phyloP scores from a whole-genome alignment of 2,113 vertebrate species.

The Tiliqua scincoides region DNA sequence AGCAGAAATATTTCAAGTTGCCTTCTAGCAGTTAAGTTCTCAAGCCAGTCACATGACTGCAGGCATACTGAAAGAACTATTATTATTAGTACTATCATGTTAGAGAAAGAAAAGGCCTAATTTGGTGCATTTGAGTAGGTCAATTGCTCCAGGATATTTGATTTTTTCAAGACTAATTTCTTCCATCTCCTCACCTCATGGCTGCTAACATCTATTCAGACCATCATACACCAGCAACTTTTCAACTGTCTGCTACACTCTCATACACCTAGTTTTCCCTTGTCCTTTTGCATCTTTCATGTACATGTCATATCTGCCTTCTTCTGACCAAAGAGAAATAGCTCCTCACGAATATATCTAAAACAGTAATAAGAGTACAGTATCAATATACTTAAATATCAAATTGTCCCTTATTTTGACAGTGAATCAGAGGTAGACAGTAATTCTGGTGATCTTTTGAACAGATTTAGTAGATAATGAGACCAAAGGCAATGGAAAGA shows the following conservation, averaged over 20 bases:
- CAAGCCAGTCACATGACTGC: not conserved
- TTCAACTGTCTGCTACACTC: not conserved
- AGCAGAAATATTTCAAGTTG: not conserved
- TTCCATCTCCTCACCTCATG: not conserved
- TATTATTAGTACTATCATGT: no score
- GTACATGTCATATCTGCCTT: not conserved
- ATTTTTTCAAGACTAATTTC: not conserved
- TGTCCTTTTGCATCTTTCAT: not conserved
- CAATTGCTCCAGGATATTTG: not conserved
- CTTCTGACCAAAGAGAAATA: not conserved
- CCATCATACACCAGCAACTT: not conserved
- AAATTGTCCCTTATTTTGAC: not conserved
- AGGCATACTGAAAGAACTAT: not conserved
- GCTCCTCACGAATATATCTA: not conserved
- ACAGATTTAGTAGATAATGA: not conserved
- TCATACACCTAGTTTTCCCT: not conserved
- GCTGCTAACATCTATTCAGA: not conserved
- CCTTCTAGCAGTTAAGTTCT: not conserved
- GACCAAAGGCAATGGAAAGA: not conserved
- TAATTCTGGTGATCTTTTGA: constrained; percentile 4
- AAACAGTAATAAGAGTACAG: not conserved
- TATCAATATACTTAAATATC: not conserved
- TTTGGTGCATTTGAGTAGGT: not conserved
- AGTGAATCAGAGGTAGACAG: not conserved
- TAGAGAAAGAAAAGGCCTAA: not conserved